These are phyloP conservation scores for Balaenoptera acutorostrata DNA, from an alignment of 2,113 vertebrate genomes.

Conservation along the genomic window DNA sequence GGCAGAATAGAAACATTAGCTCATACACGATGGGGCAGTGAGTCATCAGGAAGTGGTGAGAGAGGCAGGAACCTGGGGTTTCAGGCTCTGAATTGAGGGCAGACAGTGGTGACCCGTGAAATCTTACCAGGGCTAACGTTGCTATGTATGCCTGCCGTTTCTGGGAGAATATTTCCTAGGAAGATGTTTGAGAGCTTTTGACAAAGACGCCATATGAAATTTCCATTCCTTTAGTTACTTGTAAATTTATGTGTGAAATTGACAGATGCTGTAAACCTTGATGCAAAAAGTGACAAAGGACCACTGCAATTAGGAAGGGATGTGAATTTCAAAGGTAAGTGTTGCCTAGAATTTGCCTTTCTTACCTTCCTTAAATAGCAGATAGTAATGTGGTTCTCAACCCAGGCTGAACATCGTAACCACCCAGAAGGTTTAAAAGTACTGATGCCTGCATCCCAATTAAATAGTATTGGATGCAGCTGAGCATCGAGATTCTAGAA, in stretches of 20 bases:
- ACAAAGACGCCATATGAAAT: not conserved
- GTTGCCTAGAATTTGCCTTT: not conserved
- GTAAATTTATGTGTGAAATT: not conserved
- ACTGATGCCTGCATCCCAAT: not conserved
- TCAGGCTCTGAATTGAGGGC: too few relatives aligned
- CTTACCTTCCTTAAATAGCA: not conserved
- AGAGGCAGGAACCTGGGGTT: not conserved
- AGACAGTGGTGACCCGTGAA: not conserved
- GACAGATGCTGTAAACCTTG: not conserved
- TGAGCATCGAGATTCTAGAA: not conserved
- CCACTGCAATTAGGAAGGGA: not conserved
- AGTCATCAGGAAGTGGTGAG: not conserved
- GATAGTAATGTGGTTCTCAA: not conserved
- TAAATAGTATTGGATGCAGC: not conserved
- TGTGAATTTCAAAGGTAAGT: not conserved
- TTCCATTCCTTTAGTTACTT: not conserved
- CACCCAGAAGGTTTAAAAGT: not conserved
- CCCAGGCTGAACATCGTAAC: not conserved
- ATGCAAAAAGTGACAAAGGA: not conserved
- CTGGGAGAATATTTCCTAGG: not conserved
- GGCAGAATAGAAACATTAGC: not conserved
- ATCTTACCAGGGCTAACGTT: too few relatives aligned
- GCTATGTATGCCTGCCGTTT: fast-evolving
- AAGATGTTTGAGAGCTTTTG: not conserved
- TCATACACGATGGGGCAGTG: fast-evolving